Percentiles rank a stretch among this genome's conserved stretches.
Evolutionary conservation across 2,113 vertebrate genomes (phyloP).

Genomic region (Cranoglanis bouderius): DNA sequence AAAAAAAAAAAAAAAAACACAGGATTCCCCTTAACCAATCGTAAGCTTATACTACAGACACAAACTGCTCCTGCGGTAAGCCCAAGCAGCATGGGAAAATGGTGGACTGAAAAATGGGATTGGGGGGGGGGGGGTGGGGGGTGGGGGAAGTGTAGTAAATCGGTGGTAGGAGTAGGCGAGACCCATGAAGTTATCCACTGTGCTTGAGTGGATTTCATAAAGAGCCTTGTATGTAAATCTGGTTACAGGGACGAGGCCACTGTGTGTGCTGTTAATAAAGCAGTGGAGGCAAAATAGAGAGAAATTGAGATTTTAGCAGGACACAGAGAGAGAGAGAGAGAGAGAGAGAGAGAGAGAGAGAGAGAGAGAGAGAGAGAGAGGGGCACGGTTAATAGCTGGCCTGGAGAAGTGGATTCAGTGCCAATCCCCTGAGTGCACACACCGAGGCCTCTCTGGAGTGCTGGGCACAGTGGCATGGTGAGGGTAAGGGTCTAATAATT

Average conservation of each 20-base stretch:
- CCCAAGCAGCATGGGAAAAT: neutral
- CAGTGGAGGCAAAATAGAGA: slow-evolving; percentile 69
- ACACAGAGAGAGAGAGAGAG: slow-evolving; percentile 60
- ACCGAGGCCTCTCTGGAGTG: slow-evolving; percentile 58
- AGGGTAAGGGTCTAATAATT: slow-evolving; percentile 56
- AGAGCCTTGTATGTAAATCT: slow-evolving; percentile 71
- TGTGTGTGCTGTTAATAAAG: slow-evolving; percentile 69
- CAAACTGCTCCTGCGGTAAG: neutral
- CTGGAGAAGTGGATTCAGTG: slow-evolving; percentile 67
- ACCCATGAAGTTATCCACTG: slow-evolving; percentile 52
- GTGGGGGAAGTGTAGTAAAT: slow-evolving; percentile 13
- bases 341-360: slow-evolving; percentile 48
- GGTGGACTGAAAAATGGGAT: neutral
- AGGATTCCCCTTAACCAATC: slow-evolving; percentile 47
- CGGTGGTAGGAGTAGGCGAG: slow-evolving; percentile 50
- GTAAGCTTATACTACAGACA: slow-evolving; percentile 25
- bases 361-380: slow-evolving; percentile 52
- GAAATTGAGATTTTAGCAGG: slow-evolving; percentile 71
- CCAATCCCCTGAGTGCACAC: slow-evolving; percentile 58
- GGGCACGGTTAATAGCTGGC: slow-evolving; percentile 70
- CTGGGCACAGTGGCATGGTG: slow-evolving; percentile 49
- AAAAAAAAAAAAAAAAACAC: neutral
- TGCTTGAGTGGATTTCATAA: slow-evolving; percentile 61
- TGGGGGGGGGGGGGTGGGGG: neutral
- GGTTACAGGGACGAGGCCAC: slow-evolving; percentile 62